Percentiles rank a stretch among this genome's conserved stretches.
Conservation (phyloP, 2,113 vertebrate species). For the Lanius ludovicianus region DNA sequence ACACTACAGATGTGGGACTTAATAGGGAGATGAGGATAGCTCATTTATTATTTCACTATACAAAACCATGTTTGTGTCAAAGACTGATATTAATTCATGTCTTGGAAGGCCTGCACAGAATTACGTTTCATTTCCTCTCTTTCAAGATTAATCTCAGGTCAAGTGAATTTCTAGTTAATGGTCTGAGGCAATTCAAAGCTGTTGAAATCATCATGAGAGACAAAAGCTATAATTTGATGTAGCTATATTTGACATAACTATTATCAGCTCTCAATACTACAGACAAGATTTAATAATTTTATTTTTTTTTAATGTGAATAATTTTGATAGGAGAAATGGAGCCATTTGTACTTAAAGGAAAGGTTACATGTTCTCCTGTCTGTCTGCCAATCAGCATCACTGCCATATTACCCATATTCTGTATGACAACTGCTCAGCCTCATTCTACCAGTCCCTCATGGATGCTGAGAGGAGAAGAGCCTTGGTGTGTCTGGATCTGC, state of each 20-base stretch:
- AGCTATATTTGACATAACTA: neutral
- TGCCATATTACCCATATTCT: fast-evolving
- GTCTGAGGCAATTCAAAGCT: conserved; percentile 18
- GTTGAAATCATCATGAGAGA: neutral
- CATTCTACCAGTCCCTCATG: neutral
- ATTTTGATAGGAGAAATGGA: neutral
- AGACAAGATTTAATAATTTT: neutral
- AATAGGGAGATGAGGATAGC: neutral
- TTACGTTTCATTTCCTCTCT: conserved; percentile 46
- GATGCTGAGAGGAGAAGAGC: neutral
- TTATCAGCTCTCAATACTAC: neutral
- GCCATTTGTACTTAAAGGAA: neutral
- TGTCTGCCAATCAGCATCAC: neutral
- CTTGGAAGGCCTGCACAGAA: neutral
- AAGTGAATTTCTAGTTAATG: conserved; percentile 42
- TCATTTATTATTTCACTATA: conserved; percentile 10
- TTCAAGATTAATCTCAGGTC: conserved; percentile 41
- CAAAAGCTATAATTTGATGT: neutral
- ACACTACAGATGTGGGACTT: neutral
- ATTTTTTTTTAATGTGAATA: neutral
- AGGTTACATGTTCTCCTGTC: neutral
- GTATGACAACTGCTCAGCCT: neutral
- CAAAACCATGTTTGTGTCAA: conserved; percentile 11
- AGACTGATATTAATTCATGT: conserved; percentile 33
- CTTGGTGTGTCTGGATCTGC: neutral